Conservation (phyloP, 2,113 vertebrate species). For the Microcebus griseorufus region DNA sequence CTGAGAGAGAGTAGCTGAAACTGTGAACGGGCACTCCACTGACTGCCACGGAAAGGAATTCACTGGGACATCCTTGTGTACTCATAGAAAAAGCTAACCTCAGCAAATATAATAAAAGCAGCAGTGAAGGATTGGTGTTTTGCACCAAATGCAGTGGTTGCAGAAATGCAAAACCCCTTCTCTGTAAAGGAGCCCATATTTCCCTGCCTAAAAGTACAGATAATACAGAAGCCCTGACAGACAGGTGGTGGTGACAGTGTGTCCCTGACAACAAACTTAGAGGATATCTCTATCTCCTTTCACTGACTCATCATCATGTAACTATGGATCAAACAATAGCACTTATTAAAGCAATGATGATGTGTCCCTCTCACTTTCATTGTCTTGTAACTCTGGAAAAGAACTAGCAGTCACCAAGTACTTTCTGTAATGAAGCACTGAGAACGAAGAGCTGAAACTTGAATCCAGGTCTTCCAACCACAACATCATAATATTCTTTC, state of each 20-base stretch:
- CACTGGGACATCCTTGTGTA: neutral
- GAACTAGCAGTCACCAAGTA: neutral
- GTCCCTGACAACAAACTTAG: neutral
- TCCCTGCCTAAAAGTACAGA: fast-evolving
- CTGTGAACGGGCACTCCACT: neutral
- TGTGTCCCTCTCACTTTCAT: neutral
- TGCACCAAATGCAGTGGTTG: neutral
- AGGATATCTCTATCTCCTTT: neutral
- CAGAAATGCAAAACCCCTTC: neutral
- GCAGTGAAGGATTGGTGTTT: neutral
- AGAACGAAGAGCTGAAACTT: neutral
- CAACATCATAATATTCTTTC: neutral
- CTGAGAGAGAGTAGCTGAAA: neutral
- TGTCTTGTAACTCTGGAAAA: neutral
- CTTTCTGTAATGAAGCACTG: neutral
- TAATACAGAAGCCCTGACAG: neutral
- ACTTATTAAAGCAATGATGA: neutral
- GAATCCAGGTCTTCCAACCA: neutral
- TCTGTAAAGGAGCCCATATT: neutral
- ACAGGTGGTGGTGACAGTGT: neutral
- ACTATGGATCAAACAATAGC: neutral
- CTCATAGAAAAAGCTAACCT: neutral
- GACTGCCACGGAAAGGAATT: neutral
- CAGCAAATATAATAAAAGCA: neutral
- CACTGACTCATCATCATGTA: neutral